Base-by-base conservation (phyloP, 2,888 invertebrate species). In the Chloroclysta siterata region DNA sequence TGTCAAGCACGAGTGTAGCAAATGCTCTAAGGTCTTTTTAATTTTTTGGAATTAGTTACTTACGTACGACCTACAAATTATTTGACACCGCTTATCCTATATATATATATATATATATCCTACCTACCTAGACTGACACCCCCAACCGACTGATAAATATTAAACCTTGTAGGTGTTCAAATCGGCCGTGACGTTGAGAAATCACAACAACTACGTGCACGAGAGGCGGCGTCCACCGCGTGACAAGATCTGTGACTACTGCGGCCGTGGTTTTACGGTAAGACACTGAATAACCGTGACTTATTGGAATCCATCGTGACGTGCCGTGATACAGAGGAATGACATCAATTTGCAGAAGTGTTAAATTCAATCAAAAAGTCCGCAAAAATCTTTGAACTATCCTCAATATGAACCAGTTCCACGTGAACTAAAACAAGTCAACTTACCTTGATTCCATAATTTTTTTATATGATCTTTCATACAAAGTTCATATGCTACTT, bases 241-340 rank as follows among this genome's bases (percentile, higher is more conserved):
- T 0, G 81, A 89, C 68, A 89, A 90, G 70, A 88, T 91, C 0
- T 91, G 91, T 56, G 87, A 91, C 46, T 84, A 87, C 57, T 91
- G 91, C 57, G 91, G 91, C 0, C 68, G 84, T 0, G 89, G 82
- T 0, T 91, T 91, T 42, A 86, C 86, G 42, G 91, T 90, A 48
- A 76, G 84, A 11, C 36, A 39, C 36, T 11, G 8, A 33, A 5
- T 33, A 39, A 39, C 36, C 2, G 11, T 10, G 2, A 39, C 36
- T 3, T 39, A 10, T 1, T 39, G 11, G 11, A 39, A 39, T 39
- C 11, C 10, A 11, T 8, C 11, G 36, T 39, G 36, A 39, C n/a
- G n/a, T 7, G 36, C 10, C 36, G 36, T 39, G 36, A 39, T 11
- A 2, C 11, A 39, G 36, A 39, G 36, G 36, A 39, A 39, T 39